These are phyloP conservation scores for Pelodiscus sinensis DNA, from an alignment of 2,113 vertebrate species.

Conservation along the genomic window DNA sequence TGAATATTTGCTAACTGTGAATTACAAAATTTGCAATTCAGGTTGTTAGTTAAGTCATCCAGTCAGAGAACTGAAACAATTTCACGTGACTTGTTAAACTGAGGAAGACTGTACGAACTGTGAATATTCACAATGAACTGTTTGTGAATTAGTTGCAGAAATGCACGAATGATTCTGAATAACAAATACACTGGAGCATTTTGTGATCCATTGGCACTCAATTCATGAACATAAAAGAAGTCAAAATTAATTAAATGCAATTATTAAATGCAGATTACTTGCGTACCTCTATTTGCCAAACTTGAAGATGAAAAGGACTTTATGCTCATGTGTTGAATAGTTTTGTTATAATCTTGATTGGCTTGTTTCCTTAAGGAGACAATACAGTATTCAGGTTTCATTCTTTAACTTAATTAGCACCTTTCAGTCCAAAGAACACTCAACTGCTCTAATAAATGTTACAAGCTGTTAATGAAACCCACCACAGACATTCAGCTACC, in stretches of 20 bases:
- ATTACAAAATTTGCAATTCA: not conserved
- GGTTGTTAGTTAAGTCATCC: not conserved
- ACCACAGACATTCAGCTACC: not conserved
- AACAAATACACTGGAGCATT: rapidly evolving
- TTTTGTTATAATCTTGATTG: rapidly evolving
- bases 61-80: not conserved
- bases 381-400: rapidly evolving
- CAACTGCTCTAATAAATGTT: not conserved
- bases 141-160: not conserved
- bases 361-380: not conserved
- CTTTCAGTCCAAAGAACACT: rapidly evolving
- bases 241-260: not conserved
- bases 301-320: not conserved
- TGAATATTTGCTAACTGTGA: not conserved
- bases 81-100: rapidly evolving
- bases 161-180: not conserved
- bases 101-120: rapidly evolving
- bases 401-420: rapidly evolving
- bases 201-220: not conserved
- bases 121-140: not conserved
- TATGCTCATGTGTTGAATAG: not conserved
- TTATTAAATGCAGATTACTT: not conserved
- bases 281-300: not conserved
- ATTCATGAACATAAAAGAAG: not conserved
- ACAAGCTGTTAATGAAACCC: rapidly evolving